Conservation (phyloP, 2,797 vertebrate genomes). For the Synaphobranchus kaupii region DNA sequence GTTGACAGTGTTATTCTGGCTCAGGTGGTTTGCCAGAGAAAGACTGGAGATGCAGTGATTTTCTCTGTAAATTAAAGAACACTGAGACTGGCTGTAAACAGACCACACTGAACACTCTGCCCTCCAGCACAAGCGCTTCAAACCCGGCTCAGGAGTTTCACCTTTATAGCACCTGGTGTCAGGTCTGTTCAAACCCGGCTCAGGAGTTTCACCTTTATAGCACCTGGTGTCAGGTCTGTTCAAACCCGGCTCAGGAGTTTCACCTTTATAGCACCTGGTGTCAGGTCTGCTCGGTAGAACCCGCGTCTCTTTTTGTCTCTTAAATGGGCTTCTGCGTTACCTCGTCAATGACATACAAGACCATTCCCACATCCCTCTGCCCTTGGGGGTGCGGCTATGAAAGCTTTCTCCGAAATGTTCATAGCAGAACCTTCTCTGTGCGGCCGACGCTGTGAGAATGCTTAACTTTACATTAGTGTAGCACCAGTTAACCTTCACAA, state of each 20-base stretch:
- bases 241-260: background rate
- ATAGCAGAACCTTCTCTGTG: background rate
- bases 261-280: background rate
- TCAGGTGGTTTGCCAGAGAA: constrained; percentile 50
- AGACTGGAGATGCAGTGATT: constrained; percentile 36
- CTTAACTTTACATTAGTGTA: background rate
- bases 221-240: background rate
- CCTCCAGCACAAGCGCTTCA: background rate
- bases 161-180: background rate
- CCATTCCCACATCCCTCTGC: constrained; percentile 51
- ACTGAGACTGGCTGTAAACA: constrained; percentile 16
- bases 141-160: background rate
- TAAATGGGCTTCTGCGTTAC: background rate
- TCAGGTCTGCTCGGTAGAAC: background rate
- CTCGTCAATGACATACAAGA: background rate
- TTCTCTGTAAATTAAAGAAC: constrained; percentile 23
- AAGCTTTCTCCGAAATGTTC: constrained; percentile 13
- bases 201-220: background rate
- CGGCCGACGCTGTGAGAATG: background rate
- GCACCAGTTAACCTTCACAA: background rate
- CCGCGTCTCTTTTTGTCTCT: background rate
- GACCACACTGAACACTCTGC: background rate
- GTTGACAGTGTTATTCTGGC: constrained; percentile 52
- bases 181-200: background rate
- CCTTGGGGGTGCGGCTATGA: constrained; percentile 48